These are phyloP conservation scores for Mesoclemmys tuberculata DNA, from an alignment of 2,113 vertebrate species.

Conservation along the genomic window DNA sequence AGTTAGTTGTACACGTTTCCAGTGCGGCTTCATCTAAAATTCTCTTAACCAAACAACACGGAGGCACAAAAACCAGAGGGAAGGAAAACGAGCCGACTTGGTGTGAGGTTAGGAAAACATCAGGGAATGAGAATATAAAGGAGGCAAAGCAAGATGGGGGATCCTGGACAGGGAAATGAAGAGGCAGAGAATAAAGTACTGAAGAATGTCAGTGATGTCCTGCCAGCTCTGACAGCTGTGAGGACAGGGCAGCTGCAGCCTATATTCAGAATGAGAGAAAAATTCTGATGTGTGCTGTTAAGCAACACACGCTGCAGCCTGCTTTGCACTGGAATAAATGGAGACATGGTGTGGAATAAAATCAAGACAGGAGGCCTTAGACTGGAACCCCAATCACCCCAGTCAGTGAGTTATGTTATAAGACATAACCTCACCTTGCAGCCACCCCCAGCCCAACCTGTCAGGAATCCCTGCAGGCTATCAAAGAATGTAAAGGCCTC, in stretches of 20 bases:
- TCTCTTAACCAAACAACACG: neutral
- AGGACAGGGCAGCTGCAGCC: neutral
- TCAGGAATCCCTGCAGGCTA: no score
- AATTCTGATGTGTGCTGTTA: fast-evolving
- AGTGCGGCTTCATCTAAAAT: neutral
- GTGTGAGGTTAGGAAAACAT: neutral
- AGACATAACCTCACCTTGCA: no score
- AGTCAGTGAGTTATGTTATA: no score
- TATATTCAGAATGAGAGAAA: neutral
- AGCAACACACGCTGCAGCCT: no score
- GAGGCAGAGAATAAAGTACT: neutral
- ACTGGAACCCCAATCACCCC: no score
- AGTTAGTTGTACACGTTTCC: neutral
- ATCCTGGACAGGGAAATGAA: neutral
- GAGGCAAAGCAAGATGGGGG: neutral
- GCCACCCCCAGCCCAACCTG: no score
- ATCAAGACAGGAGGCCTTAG: no score
- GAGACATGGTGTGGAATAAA: neutral
- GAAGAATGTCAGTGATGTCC: neutral
- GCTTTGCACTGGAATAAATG: neutral
- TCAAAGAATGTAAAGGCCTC: no score
- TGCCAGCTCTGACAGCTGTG: neutral
- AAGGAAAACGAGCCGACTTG: fast-evolving
- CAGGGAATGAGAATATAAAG: neutral
- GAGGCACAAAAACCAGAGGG: neutral